Evolutionary conservation across 64 coral and sea anemone genomes (phyloP).

Genomic region (Anthopleura sola): DNA sequence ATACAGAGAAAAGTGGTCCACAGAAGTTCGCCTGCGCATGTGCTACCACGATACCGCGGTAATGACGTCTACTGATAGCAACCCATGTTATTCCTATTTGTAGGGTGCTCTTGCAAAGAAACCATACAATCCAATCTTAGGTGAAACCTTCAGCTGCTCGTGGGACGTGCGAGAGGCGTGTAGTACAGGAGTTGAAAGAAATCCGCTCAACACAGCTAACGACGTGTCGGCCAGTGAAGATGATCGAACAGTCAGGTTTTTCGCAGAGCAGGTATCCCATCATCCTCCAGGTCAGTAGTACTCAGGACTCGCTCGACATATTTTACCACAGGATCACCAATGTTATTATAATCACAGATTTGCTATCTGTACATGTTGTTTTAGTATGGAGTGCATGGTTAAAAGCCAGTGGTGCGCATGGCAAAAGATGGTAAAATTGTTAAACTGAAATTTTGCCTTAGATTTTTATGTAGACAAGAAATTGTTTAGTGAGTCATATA

Average conservation of each 20-base stretch:
- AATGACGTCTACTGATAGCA: no score
- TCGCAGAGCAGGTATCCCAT: slow-evolving; percentile 96
- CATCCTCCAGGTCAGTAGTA: slow-evolving; percentile 79
- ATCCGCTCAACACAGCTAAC: slow-evolving; percentile 42
- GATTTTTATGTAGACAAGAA: no score
- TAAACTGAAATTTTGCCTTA: no score
- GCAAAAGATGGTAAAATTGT: no score
- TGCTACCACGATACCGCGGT: no score
- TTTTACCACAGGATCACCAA: neutral
- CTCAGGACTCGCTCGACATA: neutral
- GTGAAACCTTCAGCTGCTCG: slow-evolving; percentile 89
- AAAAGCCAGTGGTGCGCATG: no score
- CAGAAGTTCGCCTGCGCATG: no score
- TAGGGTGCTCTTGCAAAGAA: slow-evolving; percentile 93
- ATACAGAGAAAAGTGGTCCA: no score
- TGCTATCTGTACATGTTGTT: no score
- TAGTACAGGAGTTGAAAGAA: slow-evolving; percentile 33
- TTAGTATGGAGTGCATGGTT: no score
- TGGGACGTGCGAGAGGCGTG: slow-evolving; percentile 71
- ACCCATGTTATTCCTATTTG: neutral
- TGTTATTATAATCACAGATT: no score
- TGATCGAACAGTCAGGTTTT: slow-evolving; percentile 64
- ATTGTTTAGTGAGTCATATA: no score
- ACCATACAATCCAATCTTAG: slow-evolving; percentile 95
- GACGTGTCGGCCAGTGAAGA: slow-evolving; percentile 27